Evolutionary conservation across 2,888 invertebrate species (phyloP).

Genomic region (Drosophila anceps): DNA sequence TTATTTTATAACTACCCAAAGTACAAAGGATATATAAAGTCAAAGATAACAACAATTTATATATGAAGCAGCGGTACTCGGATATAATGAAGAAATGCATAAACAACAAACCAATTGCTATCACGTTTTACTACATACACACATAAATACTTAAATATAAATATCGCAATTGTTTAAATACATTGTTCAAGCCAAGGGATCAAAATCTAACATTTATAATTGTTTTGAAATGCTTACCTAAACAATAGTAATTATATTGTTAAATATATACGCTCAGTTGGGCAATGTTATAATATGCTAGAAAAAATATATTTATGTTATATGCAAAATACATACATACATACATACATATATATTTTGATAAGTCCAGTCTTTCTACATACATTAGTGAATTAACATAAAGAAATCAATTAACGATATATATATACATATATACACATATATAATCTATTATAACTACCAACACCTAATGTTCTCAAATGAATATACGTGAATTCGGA

Average conservation of each 20-base stretch:
- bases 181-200: slow-evolving; percentile 57
- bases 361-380: slow-evolving; percentile 43
- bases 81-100: slow-evolving; percentile 6
- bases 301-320: slow-evolving; percentile 32
- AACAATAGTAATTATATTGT: slow-evolving; percentile 29
- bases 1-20: slow-evolving; percentile 26
- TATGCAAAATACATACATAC: slow-evolving; percentile 25
- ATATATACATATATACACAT: slow-evolving; percentile 11
- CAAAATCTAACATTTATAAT: slow-evolving; percentile 45
- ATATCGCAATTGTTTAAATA: slow-evolving; percentile 27
- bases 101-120: background rate
- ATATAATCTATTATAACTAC: slow-evolving; percentile 9
- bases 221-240: slow-evolving; percentile 43
- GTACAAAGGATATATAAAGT: slow-evolving; percentile 33
- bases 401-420: slow-evolving; percentile 16
- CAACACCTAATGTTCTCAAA: slow-evolving; percentile 12
- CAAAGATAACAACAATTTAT: slow-evolving; percentile 19
- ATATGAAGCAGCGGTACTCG: background rate
- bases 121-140: slow-evolving; percentile 11
- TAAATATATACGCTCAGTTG: slow-evolving; percentile 36
- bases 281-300: slow-evolving; percentile 34
- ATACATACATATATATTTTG: slow-evolving; percentile 34
- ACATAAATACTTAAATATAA: background rate
- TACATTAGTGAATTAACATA: slow-evolving; percentile 23
- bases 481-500: slow-evolving; percentile 17